Evolutionary conservation across 2,797 vertebrate genomes (phyloP).

Genomic region (Pantherophis vulpinus): DNA sequence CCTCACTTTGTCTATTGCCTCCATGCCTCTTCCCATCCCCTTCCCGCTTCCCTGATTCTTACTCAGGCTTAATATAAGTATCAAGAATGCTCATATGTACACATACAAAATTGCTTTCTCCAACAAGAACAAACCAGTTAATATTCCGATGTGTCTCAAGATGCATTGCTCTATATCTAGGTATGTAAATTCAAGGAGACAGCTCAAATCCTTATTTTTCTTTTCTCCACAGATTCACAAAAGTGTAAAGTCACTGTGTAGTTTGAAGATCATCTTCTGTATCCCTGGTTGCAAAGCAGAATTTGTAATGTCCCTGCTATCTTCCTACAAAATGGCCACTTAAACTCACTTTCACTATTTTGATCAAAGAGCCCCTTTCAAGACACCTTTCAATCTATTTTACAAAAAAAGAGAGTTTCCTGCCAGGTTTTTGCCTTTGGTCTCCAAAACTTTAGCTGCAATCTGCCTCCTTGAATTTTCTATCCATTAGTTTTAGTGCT

Average conservation of each 20-base stretch:
- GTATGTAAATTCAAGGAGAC: neutral
- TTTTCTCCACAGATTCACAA: neutral
- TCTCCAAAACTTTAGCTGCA: neutral
- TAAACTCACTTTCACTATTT: neutral
- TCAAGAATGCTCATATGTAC: neutral
- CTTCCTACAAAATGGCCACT: neutral
- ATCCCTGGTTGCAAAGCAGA: neutral
- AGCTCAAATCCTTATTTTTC: neutral
- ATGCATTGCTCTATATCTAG: neutral
- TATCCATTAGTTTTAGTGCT: neutral
- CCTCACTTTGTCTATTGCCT: neutral
- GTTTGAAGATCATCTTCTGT: neutral
- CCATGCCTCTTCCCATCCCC: neutral
- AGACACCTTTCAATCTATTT: neutral
- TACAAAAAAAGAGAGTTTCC: neutral
- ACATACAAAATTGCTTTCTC: neutral
- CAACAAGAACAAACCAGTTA: neutral
- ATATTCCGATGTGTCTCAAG: neutral
- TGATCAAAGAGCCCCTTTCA: neutral
- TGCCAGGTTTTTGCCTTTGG: neutral
- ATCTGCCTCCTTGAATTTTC: neutral
- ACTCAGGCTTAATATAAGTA: neutral
- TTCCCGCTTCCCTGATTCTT: neutral
- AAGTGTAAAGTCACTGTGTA: neutral
- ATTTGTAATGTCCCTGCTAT: neutral